A percentile compares a stretch with the other conserved stretches of the same genome.
Evolutionary conservation across 1,140 invertebrate genomes (phyloP).

Genomic region (Drosophila ananassae): DNA sequence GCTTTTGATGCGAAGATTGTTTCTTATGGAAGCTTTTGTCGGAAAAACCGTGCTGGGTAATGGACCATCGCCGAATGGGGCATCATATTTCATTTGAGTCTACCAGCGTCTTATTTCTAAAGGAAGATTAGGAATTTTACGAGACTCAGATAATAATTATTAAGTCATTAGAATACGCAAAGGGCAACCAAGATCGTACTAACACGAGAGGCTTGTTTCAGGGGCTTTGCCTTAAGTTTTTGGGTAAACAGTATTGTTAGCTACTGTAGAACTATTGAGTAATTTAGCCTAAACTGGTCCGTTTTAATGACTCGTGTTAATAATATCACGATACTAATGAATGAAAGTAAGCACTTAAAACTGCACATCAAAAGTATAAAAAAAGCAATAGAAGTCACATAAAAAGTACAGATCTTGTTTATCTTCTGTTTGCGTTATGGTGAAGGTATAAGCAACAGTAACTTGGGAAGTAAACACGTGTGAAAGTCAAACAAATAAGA

Average conservation of each 20-base stretch:
- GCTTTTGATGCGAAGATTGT: background rate
- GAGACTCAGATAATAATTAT: conserved; percentile 16
- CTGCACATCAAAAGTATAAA: no score
- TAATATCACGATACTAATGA: no score
- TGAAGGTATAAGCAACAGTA: no score
- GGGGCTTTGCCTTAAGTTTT: background rate
- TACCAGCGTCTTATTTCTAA: background rate
- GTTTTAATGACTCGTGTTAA: no score
- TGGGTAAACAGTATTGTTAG: background rate
- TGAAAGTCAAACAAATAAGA: no score
- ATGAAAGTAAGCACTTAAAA: no score
- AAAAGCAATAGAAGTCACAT: no score
- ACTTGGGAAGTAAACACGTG: no score
- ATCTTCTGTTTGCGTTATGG: no score
- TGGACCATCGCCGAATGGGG: background rate
- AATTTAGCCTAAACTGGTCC: no score
- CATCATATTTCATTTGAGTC: conserved; percentile 29
- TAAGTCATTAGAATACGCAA: conserved; percentile 21
- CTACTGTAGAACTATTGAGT: background rate
- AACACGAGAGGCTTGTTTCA: background rate
- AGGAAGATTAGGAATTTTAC: conserved; percentile 28
- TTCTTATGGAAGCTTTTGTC: conserved; percentile 5
- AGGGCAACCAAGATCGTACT: conserved; percentile 1
- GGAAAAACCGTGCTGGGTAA: background rate
- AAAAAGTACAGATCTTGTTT: no score